Percentiles rank a stretch among this genome's conserved stretches.
Evolutionary conservation across 2,113 vertebrate species (phyloP).

Genomic region (Penelope pileata): DNA sequence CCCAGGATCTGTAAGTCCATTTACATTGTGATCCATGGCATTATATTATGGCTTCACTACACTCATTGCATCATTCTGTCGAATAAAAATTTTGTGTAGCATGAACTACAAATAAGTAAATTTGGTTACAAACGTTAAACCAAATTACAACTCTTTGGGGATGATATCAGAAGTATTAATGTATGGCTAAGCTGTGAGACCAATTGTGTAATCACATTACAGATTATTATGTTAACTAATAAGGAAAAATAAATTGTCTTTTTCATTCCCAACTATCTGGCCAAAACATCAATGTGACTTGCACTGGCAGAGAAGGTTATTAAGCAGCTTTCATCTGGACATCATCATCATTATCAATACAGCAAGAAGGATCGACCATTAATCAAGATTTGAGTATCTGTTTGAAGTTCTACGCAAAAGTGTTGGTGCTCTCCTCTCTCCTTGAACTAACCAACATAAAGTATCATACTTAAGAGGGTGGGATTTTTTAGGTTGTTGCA

Average conservation of each 20-base stretch:
- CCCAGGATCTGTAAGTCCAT: not conserved
- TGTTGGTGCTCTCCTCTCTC: not conserved
- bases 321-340: not conserved
- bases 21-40: not conserved
- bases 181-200: not conserved
- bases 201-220: not conserved
- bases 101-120: not conserved
- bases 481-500: not conserved
- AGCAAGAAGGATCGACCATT: not conserved
- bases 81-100: not conserved
- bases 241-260: not conserved
- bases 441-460: not conserved
- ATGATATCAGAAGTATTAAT: not conserved
- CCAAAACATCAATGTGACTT: not conserved
- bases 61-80: not conserved
- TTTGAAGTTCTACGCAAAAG: not conserved
- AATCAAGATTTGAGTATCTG: not conserved
- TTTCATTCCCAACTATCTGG: not conserved
- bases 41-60: not conserved
- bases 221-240: not conserved
- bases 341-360: not conserved
- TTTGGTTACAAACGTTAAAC: not conserved
- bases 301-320: not conserved
- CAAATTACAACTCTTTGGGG: not conserved
- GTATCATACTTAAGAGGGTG: not conserved